These are phyloP conservation scores for Hestina assimilis DNA, from an alignment of 1,140 invertebrate species.

Conservation along the genomic window DNA sequence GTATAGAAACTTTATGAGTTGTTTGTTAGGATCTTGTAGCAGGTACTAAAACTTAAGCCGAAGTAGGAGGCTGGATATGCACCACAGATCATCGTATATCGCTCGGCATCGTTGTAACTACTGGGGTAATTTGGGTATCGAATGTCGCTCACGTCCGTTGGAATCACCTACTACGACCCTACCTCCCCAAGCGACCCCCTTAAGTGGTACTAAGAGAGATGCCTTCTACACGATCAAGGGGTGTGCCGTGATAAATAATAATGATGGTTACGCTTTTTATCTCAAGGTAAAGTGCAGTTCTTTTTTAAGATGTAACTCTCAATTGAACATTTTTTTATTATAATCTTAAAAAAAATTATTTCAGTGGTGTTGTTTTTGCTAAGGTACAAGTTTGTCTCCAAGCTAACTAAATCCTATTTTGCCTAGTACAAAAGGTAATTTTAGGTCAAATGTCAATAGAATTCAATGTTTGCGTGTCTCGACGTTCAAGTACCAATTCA, in stretches of 20 bases:
- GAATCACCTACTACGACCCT: not conserved
- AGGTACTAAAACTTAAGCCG: no score
- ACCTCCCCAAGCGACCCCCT: not conserved
- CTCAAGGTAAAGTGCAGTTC: not conserved
- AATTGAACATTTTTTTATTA: no score
- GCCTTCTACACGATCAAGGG: not conserved
- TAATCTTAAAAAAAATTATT: no score
- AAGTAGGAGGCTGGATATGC: not conserved
- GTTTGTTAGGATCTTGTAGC: no score
- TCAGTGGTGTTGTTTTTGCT: no score
- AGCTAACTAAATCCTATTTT: conserved; percentile 25
- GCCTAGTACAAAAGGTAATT: conserved; percentile 48
- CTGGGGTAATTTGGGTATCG: conserved; percentile 2
- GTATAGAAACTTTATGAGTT: no score
- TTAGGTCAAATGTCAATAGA: conserved; percentile 70
- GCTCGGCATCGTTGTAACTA: not conserved
- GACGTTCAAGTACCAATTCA: conserved; percentile 36
- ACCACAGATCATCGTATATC: not conserved
- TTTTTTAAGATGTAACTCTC: no score
- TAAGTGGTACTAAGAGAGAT: conserved; percentile 1
- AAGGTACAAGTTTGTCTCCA: conserved; percentile 7
- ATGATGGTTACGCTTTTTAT: not conserved
- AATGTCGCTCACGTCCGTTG: conserved; percentile 2
- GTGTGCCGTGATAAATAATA: not conserved
- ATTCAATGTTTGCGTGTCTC: conserved; percentile 64